Evolutionary conservation across 1,140 invertebrate species (phyloP).

Genomic region (Pseudoatta argentina): DNA sequence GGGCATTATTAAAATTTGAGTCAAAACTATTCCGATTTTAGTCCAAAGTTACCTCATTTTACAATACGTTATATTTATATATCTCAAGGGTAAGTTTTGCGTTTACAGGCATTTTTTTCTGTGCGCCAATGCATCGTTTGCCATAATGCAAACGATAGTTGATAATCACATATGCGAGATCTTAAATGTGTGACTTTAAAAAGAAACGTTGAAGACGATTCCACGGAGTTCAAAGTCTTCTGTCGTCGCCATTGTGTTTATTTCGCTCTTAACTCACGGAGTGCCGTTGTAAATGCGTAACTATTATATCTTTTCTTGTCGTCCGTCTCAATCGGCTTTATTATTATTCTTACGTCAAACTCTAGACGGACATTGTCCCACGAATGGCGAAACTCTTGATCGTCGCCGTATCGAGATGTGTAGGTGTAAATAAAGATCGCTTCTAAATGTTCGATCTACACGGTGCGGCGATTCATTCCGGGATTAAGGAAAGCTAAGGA

Average conservation of each 20-base stretch:
- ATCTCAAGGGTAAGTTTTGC: neutral
- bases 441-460: conserved; percentile 33
- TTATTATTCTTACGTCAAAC: conserved; percentile 64
- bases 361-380: conserved; percentile 58
- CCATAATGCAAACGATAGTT: neutral
- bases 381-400: neutral
- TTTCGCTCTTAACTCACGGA: conserved; percentile 65
- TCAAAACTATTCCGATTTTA: no score
- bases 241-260: conserved; percentile 51
- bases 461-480: conserved; percentile 25
- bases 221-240: conserved; percentile 56
- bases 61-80: neutral
- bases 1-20: no score
- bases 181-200: conserved; percentile 7
- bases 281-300: conserved; percentile 55
- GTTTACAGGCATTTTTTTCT: neutral
- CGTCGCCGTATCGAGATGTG: neutral
- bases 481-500: conserved; percentile 44
- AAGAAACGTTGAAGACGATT: conserved; percentile 41
- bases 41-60: no score
- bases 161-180: neutral
- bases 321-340: conserved; percentile 61
- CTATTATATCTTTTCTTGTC: conserved; percentile 68
- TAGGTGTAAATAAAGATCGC: conserved; percentile 45
- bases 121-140: no score